phyloP scores from a whole-genome alignment of 2,888 invertebrate genomes.

The Hyposoter didymator region DNA sequence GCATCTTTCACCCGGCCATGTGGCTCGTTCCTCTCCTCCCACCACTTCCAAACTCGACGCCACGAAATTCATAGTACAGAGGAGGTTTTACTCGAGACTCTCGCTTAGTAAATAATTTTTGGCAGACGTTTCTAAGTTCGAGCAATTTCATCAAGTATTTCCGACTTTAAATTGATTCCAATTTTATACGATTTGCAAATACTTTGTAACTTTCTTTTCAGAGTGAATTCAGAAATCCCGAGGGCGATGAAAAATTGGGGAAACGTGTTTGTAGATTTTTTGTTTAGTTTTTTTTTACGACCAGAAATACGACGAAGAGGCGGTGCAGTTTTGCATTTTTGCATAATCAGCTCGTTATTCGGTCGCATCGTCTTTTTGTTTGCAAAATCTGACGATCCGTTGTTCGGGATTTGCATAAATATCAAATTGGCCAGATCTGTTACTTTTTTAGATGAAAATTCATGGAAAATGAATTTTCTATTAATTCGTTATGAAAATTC shows the following conservation, averaged over 20 bases:
- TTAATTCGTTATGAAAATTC: too few species aligned
- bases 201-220: neutral
- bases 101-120: neutral
- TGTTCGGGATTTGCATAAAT: neutral
- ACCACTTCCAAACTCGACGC: constrained; percentile 32
- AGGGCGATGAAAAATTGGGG: neutral
- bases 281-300: neutral
- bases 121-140: neutral
- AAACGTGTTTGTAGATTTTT: neutral
- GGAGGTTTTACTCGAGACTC: constrained; percentile 42
- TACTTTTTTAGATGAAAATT: too few species aligned
- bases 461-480: too few species aligned
- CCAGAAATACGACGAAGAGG: neutral
- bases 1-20: constrained; percentile 52
- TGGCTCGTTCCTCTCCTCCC: constrained; percentile 31
- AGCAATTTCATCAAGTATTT: neutral
- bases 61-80: constrained; percentile 58
- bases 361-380: neutral
- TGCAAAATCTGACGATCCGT: neutral
- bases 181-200: neutral
- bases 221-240: neutral
- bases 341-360: neutral
- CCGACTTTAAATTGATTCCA: neutral
- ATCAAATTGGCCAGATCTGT: too few species aligned
- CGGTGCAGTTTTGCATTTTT: neutral